phyloP scores from a whole-genome alignment of 2,888 invertebrate species.

The Gnatocerus cornutus region DNA sequence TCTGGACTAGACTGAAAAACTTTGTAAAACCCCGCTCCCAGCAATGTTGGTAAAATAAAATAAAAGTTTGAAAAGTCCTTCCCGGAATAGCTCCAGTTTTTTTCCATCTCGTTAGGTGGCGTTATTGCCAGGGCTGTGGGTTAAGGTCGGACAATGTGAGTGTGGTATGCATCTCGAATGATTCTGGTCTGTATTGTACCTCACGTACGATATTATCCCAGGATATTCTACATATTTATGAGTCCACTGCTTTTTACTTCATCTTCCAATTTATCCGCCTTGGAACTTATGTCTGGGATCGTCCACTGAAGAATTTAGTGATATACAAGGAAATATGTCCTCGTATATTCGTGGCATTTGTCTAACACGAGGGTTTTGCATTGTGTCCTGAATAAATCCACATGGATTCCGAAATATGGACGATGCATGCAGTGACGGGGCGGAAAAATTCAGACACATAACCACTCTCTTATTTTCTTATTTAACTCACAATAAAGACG shows the following conservation, averaged over 20 bases:
- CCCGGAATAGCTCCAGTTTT: constrained; percentile 7
- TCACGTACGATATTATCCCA: constrained; percentile 55
- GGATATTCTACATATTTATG: constrained; percentile 62
- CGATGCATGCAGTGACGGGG: constrained; percentile 2
- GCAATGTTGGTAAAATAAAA: constrained; percentile 5
- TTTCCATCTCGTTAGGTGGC: constrained; percentile 6
- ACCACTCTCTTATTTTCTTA: not conserved
- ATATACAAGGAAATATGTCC: constrained; percentile 41
- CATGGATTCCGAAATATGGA: constrained; percentile 38
- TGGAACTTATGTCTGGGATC: constrained; percentile 44
- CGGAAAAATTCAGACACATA: not conserved
- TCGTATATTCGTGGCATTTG: constrained; percentile 45
- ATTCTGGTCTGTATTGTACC: constrained; percentile 47
- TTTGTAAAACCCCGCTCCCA: not conserved
- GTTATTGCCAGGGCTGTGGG: constrained; percentile 24
- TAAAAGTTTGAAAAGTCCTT: constrained; percentile 4
- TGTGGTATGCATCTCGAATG: constrained; percentile 47
- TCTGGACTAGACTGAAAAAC: not conserved
- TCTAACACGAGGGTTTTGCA: constrained; percentile 38
- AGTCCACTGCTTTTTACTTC: constrained; percentile 55
- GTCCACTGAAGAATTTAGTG: constrained; percentile 47
- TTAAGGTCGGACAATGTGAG: constrained; percentile 33
- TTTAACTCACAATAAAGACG: too few relatives aligned
- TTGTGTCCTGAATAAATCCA: constrained; percentile 41
- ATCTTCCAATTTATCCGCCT: constrained; percentile 58